phyloP scores from a whole-genome alignment of 2,888 invertebrate genomes.

The Thecocarcelia acutangulata region DNA sequence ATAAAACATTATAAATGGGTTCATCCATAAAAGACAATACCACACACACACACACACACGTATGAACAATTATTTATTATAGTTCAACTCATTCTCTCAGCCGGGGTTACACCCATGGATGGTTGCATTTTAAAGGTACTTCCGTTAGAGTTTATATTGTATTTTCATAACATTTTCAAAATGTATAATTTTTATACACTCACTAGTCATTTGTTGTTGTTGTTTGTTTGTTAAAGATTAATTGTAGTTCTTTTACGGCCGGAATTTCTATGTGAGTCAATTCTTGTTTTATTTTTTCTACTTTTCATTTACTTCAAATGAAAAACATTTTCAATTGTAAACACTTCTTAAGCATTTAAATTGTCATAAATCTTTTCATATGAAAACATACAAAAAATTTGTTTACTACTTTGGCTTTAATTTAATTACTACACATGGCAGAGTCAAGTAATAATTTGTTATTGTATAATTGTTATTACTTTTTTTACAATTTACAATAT shows the following conservation, averaged over 20 bases:
- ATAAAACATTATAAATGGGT: conserved; percentile 46
- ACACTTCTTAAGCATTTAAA: neutral
- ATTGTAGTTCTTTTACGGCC: neutral
- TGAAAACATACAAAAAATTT: neutral
- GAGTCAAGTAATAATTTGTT: neutral
- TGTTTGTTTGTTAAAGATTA: conserved; percentile 11
- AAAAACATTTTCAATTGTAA: conserved; percentile 5
- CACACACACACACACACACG: neutral
- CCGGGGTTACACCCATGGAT: conserved; percentile 6
- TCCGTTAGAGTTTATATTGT: conserved; percentile 26
- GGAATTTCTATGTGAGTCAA: conserved; percentile 23
- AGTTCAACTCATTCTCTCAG: neutral
- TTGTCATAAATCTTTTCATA: neutral
- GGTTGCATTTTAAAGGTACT: conserved; percentile 19
- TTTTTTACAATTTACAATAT: conserved; percentile 34
- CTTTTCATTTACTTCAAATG: neutral
- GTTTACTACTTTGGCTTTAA: neutral
- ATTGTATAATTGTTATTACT: conserved; percentile 17
- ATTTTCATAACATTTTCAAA: conserved; percentile 8
- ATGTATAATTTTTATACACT: neutral
- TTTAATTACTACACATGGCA: too few relatives aligned
- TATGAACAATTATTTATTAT: neutral
- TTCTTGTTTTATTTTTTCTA: conserved; percentile 1
- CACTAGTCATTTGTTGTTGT: neutral
- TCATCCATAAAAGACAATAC: neutral